Evolutionary conservation across 2,888 invertebrate species (phyloP).

Genomic region (Poecilus cupreus): DNA sequence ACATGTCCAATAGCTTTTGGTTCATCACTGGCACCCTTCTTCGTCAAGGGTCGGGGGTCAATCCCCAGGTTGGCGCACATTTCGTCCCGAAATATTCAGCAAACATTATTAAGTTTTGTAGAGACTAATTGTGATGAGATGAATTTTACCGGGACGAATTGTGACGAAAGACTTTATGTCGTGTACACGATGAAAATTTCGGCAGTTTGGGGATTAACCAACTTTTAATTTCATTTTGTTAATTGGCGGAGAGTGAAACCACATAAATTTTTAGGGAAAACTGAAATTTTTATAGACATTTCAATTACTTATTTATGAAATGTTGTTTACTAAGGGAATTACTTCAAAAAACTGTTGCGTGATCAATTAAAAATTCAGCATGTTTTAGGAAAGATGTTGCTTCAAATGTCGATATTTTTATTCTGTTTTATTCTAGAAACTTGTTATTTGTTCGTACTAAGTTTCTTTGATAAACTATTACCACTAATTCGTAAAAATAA

Average conservation of each 20-base stretch:
- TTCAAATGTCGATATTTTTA: not conserved
- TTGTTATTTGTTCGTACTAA: not conserved
- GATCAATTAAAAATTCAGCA: not conserved
- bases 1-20: constrained; percentile 80
- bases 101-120: no score
- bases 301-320: not conserved
- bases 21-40: constrained; percentile 80
- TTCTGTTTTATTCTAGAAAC: no score
- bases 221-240: not conserved
- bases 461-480: not conserved
- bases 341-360: not conserved
- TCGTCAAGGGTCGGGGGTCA: constrained; percentile 77
- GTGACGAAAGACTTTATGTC: no score
- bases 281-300: not conserved
- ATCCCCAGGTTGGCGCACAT: constrained; percentile 74
- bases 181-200: not conserved
- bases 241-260: not conserved
- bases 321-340: not conserved
- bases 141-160: not conserved
- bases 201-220: not conserved
- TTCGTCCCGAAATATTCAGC: not conserved
- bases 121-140: not conserved
- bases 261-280: not conserved
- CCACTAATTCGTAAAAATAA: not conserved
- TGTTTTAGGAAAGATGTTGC: not conserved